Evolutionary conservation across 2,888 invertebrate genomes (phyloP), one percentile per base, ranked within the genome.

Genomic region (Drosophila fulvimacula): DNA sequence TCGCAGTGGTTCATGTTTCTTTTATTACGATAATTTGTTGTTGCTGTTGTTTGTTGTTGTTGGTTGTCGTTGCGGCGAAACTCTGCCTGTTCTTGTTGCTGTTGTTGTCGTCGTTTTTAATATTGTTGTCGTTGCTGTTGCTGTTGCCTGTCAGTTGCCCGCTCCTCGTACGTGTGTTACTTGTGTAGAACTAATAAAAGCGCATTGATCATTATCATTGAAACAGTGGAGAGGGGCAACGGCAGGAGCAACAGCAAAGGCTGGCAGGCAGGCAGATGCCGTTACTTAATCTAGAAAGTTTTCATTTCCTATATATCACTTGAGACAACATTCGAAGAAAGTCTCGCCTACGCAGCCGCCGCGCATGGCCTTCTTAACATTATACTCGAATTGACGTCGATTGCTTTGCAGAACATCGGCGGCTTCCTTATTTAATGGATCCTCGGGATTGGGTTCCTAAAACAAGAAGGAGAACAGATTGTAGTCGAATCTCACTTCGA

Each of bases 371-470:
- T 98, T 96, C 85, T 96, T 96, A 62, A 99, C 99, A 93, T 99
- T 99, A 91, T 97, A 97, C 93, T 99, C 99, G 92, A 99, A 99
- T 75, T 97, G 93, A 88, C 98, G 95, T 91, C 98, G 94, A 93
- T 98, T 99, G 92, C 96, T 97, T 91, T 98, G 98, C 78, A 99
- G 94, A 68, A 99, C 98, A 92, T 99, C 98, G 4, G 99, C 99
- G 15, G 99, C 99, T 93, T 99, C 99, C 93, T 99, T 99, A 93
- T 99, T 99, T 82, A 99, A 93, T 11, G 99, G 99, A 94, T 99
- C 99, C 93, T 99, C 99, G 3, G 99, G 98, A 93, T 99, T 99
- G 52, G 99, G 99, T 93, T 99, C 99, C 98, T 98, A 90, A 3
- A n/a, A 24, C 4, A 90, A 3, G 15, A n/a, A 5, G 6, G n/a